phyloP scores from a whole-genome alignment of 2,888 invertebrate genomes.

The Amiota mariae region DNA sequence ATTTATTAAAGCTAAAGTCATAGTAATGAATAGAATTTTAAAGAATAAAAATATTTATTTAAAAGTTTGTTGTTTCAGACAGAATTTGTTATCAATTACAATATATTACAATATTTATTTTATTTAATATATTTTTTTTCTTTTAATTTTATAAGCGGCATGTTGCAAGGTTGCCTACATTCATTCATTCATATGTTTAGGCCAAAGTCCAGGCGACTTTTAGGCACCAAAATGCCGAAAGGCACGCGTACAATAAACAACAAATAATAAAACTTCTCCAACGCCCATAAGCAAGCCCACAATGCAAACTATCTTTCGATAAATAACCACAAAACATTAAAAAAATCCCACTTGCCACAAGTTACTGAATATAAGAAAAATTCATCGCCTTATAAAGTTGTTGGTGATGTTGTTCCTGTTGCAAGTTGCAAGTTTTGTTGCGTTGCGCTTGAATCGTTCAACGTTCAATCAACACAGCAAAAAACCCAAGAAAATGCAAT shows the following conservation, averaged over 20 bases:
- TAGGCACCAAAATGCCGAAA: conserved; percentile 1
- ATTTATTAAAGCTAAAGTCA: too few species aligned
- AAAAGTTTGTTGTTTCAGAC: too few species aligned
- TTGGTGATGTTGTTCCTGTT: conserved; percentile 9
- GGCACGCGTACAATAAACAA: conserved; percentile 7
- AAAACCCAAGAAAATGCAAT: too few species aligned
- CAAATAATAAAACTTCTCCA: conserved; percentile 3
- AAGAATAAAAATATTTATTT: too few species aligned
- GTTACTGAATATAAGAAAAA: too few species aligned
- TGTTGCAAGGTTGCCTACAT: conserved; percentile 25
- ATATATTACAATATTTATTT: background rate
- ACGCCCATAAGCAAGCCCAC: conserved; percentile 2
- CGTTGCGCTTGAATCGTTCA: background rate
- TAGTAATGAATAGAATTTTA: too few species aligned
- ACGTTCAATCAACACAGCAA: conserved; percentile 3
- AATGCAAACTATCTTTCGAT: conserved; percentile 3
- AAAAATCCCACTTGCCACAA: conserved; percentile 22
- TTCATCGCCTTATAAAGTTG: conserved; percentile 15
- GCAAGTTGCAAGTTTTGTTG: background rate
- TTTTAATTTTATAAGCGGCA: background rate
- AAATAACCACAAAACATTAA: conserved; percentile 20
- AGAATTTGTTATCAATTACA: background rate
- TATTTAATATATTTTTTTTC: background rate
- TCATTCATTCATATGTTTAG: background rate
- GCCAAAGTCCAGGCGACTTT: conserved; percentile 25